Percentiles rank a stretch among this genome's conserved stretches.
Evolutionary conservation across 1,140 invertebrate genomes (phyloP).

Genomic region (Drosophila mojavensis): DNA sequence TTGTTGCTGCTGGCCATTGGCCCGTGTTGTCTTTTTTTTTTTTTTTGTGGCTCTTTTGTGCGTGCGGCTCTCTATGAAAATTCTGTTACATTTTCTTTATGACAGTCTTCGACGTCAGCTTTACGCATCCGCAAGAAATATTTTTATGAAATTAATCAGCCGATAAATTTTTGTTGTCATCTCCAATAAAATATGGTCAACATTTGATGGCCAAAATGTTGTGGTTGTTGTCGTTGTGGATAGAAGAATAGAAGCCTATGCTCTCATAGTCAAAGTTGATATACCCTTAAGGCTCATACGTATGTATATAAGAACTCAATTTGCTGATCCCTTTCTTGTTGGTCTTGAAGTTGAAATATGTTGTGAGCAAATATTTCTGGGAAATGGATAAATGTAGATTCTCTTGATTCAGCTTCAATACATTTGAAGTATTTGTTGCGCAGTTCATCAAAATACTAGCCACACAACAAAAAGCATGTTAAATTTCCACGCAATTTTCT

Average conservation of each 20-base stretch:
- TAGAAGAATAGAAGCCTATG: background rate
- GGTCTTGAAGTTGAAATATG: no score
- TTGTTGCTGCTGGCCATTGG: slow-evolving; percentile 25
- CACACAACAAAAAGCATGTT: no score
- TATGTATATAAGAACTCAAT: no score
- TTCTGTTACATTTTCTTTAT: slow-evolving; percentile 55
- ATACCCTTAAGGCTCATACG: background rate
- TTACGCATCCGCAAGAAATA: background rate
- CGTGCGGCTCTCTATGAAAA: slow-evolving; percentile 28
- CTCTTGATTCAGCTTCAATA: no score
- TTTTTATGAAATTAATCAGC: slow-evolving; percentile 63
- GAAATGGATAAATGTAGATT: no score
- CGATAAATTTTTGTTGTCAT: slow-evolving; percentile 47
- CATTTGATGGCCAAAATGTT: slow-evolving; percentile 28
- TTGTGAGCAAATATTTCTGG: no score
- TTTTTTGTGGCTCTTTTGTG: slow-evolving; percentile 7
- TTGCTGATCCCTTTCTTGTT: no score
- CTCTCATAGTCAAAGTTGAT: background rate
- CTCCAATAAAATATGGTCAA: slow-evolving; percentile 58
- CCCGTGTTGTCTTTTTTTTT: background rate
- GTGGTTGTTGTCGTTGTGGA: background rate
- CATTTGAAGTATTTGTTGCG: no score
- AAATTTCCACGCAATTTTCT: no score
- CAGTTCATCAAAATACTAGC: no score
- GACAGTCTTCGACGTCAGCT: slow-evolving; percentile 44